phyloP scores from a whole-genome alignment of 2,113 vertebrate genomes.

The Neoarius graeffei region DNA sequence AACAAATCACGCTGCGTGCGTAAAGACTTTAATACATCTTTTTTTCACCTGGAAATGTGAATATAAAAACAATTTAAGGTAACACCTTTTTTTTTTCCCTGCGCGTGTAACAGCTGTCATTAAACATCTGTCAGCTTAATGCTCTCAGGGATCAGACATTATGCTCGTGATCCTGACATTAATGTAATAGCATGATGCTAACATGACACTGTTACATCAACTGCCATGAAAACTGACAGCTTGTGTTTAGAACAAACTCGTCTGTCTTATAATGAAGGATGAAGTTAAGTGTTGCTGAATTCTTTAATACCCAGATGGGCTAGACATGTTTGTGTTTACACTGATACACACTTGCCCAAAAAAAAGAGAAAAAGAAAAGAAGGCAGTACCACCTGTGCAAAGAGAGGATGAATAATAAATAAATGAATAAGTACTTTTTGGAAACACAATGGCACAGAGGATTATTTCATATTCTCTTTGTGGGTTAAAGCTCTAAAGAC shows the following conservation, averaged over 20 bases:
- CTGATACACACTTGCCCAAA: background rate
- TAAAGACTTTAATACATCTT: too few relatives aligned
- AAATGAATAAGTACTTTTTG: constrained; percentile 26
- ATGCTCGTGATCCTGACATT: background rate
- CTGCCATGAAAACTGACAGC: background rate
- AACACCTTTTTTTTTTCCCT: background rate
- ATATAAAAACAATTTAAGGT: too few relatives aligned
- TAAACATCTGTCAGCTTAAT: background rate
- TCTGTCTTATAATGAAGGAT: background rate
- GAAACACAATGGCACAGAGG: constrained; percentile 36
- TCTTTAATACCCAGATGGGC: background rate
- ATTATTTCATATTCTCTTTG: constrained; percentile 26
- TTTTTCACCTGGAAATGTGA: too few relatives aligned
- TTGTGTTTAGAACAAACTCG: background rate
- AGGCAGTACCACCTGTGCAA: background rate
- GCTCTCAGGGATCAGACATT: background rate
- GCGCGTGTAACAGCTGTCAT: background rate
- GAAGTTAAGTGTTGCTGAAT: background rate
- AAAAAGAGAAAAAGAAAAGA: background rate
- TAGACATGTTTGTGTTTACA: background rate
- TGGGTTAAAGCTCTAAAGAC: constrained; percentile 36
- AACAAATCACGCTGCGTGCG: too few relatives aligned
- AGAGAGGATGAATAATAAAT: constrained; percentile 14
- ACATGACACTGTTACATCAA: background rate
- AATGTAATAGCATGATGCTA: background rate